Conservation (phyloP, 2,113 vertebrate species). For the Macroglossus sobrinus region DNA sequence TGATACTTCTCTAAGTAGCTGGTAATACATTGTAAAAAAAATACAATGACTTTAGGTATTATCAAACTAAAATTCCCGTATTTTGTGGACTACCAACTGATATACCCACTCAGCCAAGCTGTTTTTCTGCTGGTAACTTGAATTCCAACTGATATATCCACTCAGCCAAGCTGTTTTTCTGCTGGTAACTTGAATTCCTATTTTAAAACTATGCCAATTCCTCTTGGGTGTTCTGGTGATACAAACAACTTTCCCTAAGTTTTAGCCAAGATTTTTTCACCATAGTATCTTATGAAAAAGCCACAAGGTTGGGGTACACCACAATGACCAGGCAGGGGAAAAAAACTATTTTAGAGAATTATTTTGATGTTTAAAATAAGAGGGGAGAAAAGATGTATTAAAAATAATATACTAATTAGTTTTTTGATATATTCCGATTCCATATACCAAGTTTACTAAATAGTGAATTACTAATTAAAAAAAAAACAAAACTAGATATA, state of each 20-base stretch:
- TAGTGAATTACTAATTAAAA: neutral
- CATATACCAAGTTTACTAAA: neutral
- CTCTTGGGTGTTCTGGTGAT: slow-evolving; percentile 68
- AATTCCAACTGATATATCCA: neutral
- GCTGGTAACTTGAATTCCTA: slow-evolving; percentile 35
- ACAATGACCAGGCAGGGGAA: neutral
- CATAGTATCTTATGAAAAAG: slow-evolving; percentile 42
- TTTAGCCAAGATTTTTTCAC: slow-evolving; percentile 47
- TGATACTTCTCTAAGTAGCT: neutral
- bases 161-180: slow-evolving; percentile 38
- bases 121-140: slow-evolving; percentile 48
- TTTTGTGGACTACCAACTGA: slow-evolving; percentile 1
- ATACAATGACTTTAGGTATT: neutral
- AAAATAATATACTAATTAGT: slow-evolving; percentile 40
- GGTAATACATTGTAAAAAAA: neutral
- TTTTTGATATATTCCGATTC: slow-evolving; percentile 1
- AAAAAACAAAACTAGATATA: neutral
- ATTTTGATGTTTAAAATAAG: slow-evolving; percentile 36
- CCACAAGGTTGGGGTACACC: neutral
- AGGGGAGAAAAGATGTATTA: neutral
- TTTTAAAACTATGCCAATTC: slow-evolving; percentile 46
- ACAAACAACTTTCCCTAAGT: slow-evolving; percentile 49
- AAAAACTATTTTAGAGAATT: neutral
- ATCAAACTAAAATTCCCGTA: neutral
- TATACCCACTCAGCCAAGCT: neutral